phyloP scores from a whole-genome alignment of 1,140 invertebrate species.

The Acyrthosiphon pisum region DNA sequence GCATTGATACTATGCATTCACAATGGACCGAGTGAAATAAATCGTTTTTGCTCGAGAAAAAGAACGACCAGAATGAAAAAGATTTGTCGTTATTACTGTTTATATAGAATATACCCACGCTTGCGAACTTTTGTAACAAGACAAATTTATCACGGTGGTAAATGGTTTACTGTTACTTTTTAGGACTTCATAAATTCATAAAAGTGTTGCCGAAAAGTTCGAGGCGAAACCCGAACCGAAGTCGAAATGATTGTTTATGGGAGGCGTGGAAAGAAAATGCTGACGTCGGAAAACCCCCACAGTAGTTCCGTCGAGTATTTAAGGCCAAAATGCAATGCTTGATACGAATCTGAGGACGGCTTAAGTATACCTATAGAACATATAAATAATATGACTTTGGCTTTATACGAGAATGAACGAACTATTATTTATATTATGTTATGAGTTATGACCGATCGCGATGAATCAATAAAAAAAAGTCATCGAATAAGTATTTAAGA shows the following conservation, averaged over 20 bases:
- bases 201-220: neutral
- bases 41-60: neutral
- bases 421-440: neutral
- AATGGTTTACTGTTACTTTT: neutral
- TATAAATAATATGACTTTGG: neutral
- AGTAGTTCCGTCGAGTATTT: neutral
- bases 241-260: neutral
- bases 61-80: neutral
- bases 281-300: neutral
- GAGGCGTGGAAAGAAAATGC: neutral
- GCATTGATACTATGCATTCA: too few relatives aligned
- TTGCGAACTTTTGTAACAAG: neutral
- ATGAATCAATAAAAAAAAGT: neutral
- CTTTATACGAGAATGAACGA: neutral
- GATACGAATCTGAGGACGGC: neutral
- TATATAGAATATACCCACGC: neutral
- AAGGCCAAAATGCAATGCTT: neutral
- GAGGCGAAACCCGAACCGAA: neutral
- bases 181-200: constrained; percentile 12
- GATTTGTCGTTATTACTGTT: neutral
- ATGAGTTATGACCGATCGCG: neutral
- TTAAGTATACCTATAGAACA: neutral
- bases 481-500: neutral
- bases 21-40: neutral
- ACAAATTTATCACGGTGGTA: neutral